Percentiles rank a stretch among this genome's conserved stretches.
These are phyloP conservation scores for Agapornis canus DNA, from an alignment of 2,797 vertebrate species.

Conservation along the genomic window DNA sequence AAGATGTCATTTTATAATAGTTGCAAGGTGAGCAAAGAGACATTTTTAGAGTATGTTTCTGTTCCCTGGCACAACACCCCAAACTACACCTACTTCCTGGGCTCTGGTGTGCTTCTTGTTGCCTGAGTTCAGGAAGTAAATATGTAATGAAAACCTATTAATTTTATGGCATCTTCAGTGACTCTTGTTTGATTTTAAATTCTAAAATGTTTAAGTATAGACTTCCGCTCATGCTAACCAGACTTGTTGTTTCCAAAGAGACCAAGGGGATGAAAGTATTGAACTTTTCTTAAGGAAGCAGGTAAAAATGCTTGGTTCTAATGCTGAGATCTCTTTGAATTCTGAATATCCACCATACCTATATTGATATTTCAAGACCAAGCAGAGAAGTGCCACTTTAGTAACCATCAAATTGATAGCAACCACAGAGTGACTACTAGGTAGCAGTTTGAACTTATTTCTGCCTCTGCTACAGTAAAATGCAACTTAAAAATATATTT, in stretches of 20 bases:
- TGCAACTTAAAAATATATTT: neutral
- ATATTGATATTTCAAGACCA: neutral
- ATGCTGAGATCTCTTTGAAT: neutral
- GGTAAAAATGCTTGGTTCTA: neutral
- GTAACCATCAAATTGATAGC: neutral
- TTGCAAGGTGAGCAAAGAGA: neutral
- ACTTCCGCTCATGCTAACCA: accelerated
- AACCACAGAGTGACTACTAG: neutral
- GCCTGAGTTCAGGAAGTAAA: neutral
- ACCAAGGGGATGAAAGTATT: neutral
- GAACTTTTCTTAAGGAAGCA: neutral
- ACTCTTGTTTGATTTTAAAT: neutral
- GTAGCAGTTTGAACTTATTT: neutral
- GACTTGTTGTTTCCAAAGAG: neutral
- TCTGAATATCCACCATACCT: neutral
- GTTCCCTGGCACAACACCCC: neutral
- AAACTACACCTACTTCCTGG: neutral
- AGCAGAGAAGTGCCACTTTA: neutral
- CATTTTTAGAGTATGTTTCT: accelerated
- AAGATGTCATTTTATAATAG: neutral
- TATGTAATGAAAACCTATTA: neutral
- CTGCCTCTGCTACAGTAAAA: neutral
- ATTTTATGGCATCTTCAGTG: neutral
- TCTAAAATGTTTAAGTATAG: neutral
- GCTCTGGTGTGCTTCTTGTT: neutral